These are phyloP conservation scores for Didymodactylos carnosus DNA, from an alignment of 2,888 invertebrate genomes.

Conservation along the genomic window DNA sequence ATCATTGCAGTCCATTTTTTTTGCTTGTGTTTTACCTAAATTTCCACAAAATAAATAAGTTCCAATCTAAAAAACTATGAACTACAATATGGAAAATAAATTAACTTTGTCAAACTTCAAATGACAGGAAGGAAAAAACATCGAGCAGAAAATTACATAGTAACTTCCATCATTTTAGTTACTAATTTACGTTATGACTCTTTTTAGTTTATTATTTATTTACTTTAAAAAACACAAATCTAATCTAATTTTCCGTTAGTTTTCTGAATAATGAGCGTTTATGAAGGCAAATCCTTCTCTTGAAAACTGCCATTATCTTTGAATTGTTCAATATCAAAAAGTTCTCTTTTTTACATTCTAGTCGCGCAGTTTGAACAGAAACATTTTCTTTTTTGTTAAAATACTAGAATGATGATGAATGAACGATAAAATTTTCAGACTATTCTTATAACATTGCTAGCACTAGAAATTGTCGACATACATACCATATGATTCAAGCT, in stretches of 20 bases:
- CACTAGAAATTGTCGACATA: too few species aligned
- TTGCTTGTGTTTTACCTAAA: neutral
- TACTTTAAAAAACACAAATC: neutral
- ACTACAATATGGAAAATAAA: neutral
- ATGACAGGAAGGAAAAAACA: neutral
- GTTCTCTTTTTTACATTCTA: too few species aligned
- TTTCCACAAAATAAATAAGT: neutral
- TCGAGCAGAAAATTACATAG: neutral
- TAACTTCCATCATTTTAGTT: neutral
- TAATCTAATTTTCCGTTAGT: neutral
- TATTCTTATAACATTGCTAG: too few species aligned
- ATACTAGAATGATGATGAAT: too few species aligned
- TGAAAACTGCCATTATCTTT: too few species aligned
- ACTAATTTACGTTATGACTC: neutral
- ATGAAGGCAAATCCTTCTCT: neutral
- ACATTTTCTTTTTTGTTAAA: too few species aligned
- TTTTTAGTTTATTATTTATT: neutral
- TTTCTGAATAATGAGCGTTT: neutral
- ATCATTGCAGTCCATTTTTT: conserved; percentile 5
- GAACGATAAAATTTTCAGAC: too few species aligned
- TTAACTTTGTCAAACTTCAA: neutral
- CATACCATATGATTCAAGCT: too few species aligned
- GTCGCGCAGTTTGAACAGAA: too few species aligned
- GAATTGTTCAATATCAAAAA: too few species aligned
- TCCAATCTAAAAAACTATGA: neutral